Evolutionary conservation across 2,113 vertebrate genomes (phyloP).

Genomic region (chimpanzee (Pan troglodytes)): DNA sequence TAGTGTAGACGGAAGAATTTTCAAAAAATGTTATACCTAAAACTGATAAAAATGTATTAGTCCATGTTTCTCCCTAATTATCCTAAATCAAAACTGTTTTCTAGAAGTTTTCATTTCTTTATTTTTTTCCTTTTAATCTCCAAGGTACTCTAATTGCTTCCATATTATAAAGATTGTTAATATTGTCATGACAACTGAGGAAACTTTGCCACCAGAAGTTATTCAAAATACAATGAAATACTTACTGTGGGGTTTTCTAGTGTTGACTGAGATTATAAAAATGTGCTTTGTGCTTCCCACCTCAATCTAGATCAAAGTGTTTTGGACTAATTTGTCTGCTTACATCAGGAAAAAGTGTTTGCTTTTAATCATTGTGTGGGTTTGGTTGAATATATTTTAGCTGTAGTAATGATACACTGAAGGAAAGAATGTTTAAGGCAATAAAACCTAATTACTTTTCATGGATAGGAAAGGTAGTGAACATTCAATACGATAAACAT

Average conservation of each 20-base stretch:
- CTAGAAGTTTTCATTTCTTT: conserved; percentile 39
- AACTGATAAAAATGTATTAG: conserved; percentile 20
- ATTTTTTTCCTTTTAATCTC: not conserved
- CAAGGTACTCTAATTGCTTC: conserved; percentile 40
- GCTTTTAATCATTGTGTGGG: conserved; percentile 55
- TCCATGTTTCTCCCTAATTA: conserved; percentile 45
- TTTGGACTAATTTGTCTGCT: conserved; percentile 44
- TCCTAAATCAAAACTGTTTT: conserved; percentile 37
- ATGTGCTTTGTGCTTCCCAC: conserved; percentile 36
- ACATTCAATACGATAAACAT: not conserved
- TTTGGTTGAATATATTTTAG: conserved; percentile 40
- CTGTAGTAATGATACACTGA: not conserved
- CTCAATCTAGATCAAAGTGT: conserved; percentile 57
- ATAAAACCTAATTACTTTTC: conserved; percentile 1
- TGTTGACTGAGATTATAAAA: conserved; percentile 31
- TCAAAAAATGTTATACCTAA: not conserved
- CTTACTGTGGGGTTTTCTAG: conserved; percentile 25
- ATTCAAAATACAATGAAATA: conserved; percentile 11
- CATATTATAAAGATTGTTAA: conserved; percentile 27
- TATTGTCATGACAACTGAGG: conserved; percentile 64
- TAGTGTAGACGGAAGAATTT: not conserved
- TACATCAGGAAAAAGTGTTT: conserved; percentile 23
- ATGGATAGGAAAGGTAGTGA: not conserved
- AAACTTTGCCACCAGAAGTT: conserved; percentile 41
- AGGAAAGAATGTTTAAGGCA: not conserved